Evolutionary conservation across 1,140 invertebrate genomes (phyloP).

Genomic region (Arion vulgaris): DNA sequence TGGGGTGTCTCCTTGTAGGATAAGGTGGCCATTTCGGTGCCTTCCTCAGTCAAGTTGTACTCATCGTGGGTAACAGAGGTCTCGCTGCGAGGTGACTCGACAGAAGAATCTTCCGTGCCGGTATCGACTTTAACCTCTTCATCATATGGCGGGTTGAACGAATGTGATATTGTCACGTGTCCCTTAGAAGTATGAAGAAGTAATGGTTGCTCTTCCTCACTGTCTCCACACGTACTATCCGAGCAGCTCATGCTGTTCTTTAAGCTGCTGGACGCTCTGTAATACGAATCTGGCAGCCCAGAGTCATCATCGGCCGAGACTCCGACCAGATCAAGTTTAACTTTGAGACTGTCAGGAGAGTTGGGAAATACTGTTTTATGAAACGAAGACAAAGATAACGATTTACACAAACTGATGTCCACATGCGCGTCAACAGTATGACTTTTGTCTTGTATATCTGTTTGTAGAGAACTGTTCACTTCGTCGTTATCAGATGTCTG

Average conservation of each 20-base stretch:
- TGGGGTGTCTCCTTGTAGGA: constrained; percentile 17
- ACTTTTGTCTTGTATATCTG: not conserved
- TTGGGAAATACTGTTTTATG: not conserved
- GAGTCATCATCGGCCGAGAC: constrained; percentile 4
- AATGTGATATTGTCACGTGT: constrained; percentile 40
- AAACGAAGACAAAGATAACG: not conserved
- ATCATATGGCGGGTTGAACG: constrained; percentile 55
- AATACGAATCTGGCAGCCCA: not conserved
- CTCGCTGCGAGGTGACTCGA: constrained; percentile 62
- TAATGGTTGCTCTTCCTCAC: constrained; percentile 7
- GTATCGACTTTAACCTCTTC: constrained; percentile 60
- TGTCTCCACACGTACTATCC: constrained; percentile 15
- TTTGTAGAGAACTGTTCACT: not conserved
- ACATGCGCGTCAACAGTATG: constrained; percentile 2
- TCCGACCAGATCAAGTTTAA: not conserved
- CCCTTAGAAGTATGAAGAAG: too few species aligned
- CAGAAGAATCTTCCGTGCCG: constrained; percentile 47
- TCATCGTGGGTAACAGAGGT: constrained; percentile 34
- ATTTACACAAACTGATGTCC: constrained; percentile 22
- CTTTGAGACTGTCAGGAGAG: not conserved
- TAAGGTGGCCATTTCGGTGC: constrained; percentile 2
- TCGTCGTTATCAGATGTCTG: not conserved
- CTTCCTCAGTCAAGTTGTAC: not conserved
- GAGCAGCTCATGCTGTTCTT: not conserved
- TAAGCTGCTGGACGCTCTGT: not conserved